phyloP scores from a whole-genome alignment of 2,888 invertebrate species.

The Cryptophagus acutangulus region DNA sequence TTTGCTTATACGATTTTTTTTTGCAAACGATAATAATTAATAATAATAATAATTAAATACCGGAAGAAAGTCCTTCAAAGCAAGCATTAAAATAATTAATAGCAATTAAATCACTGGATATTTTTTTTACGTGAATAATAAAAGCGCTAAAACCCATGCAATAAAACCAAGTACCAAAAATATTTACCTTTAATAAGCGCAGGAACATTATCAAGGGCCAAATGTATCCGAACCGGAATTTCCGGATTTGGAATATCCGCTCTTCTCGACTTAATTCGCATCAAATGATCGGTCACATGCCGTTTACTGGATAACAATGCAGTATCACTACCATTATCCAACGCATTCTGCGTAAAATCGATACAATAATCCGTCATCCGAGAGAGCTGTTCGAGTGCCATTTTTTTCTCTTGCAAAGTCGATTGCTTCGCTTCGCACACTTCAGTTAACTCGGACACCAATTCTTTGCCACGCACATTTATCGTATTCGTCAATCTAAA shows the following conservation, averaged over 20 bases:
- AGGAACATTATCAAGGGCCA: constrained; percentile 74
- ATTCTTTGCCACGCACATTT: constrained; percentile 75
- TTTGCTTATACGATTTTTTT: too few species aligned
- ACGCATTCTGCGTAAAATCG: constrained; percentile 72
- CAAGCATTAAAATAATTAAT: constrained; percentile 7
- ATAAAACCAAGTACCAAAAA: too few species aligned
- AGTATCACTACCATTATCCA: constrained; percentile 77
- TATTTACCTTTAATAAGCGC: constrained; percentile 68
- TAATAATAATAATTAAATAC: too few species aligned
- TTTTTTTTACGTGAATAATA: not conserved
- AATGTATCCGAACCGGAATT: constrained; percentile 77
- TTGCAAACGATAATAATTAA: too few species aligned
- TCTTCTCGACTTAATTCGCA: constrained; percentile 74
- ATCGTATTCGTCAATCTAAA: constrained; percentile 74
- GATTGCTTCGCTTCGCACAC: constrained; percentile 72
- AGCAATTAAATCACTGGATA: too few species aligned
- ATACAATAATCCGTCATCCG: constrained; percentile 86
- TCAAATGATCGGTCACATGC: constrained; percentile 67
- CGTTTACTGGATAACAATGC: constrained; percentile 80
- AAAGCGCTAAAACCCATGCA: not conserved
- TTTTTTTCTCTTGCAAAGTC: constrained; percentile 78
- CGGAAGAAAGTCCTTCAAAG: constrained; percentile 8
- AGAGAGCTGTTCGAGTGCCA: constrained; percentile 74
- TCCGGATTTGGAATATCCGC: constrained; percentile 88
- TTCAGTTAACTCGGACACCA: constrained; percentile 75